Base-by-base conservation (phyloP, 1,140 invertebrate species). In the Brachionus koreanus region DNA sequence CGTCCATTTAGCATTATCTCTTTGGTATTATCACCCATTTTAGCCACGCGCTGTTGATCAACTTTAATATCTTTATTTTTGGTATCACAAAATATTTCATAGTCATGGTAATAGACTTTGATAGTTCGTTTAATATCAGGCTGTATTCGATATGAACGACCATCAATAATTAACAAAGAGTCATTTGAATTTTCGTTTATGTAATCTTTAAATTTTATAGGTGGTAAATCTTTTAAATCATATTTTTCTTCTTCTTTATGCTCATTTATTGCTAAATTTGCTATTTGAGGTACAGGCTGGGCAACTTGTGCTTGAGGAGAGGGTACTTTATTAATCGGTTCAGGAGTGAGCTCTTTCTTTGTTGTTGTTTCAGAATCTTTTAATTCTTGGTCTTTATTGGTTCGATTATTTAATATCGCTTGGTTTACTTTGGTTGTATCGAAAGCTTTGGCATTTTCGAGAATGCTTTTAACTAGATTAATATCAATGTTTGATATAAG, bases 1-100 rank as follows among this genome's bases (percentile, higher is more conserved):
- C 76, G 46, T 3, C 76, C 76, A 65, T 79, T 79, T 1, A 79
- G 39, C 76, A 39, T 57, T 37, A 79, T 79, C 23, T 79, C 76
- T 61, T 79, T 79, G 23, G 76, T 65, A 13, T 79, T 57, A 35
- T 79, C 76, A 12, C 76, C 76, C 76, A 79, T 79, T 79, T 79
- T 79, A n/a, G 61, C 16, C 19, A 79, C 49, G 9, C 76, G 76
- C 25, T 79, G 52, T 23, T 61, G 29, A n/a, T 79, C 76, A 7
- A 79, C 61, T 42, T 61, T 61, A 3, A 79, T 35, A 65, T 79
- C 76, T 63, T 79, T 79, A n/a, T 49, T 79, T 16, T 1, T 57
- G 3, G 76, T 79, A 25, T 79, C 76, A 65, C 76, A 79, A 79
- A 2, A 79, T 12, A 79, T 49, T 13, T 79, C 76, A 65, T 79